Conservation (phyloP, 2,797 vertebrate genomes). For the Acanthopagrus latus region DNA sequence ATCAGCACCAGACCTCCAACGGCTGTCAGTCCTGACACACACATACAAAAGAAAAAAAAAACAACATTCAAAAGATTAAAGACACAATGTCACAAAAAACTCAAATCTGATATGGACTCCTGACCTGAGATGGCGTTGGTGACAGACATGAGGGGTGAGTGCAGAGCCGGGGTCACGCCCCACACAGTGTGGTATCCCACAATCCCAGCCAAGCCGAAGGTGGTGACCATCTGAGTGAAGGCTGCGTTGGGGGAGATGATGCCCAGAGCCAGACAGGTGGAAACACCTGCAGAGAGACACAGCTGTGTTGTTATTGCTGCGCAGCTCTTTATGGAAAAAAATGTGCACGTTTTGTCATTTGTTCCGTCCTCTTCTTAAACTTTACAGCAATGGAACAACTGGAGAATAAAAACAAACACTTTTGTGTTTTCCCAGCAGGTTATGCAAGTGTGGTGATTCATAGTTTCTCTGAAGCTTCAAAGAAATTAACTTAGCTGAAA, state of each 20-base stretch:
- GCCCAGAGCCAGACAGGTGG: conserved; percentile 83
- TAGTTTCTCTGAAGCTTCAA: conserved; percentile 31
- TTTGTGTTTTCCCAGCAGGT: conserved; percentile 5
- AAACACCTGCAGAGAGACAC: conserved; percentile 72
- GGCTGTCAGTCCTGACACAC: conserved; percentile 85
- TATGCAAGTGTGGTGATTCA: conserved; percentile 36
- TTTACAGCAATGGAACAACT: conserved; percentile 22
- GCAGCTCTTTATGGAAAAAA: conserved; percentile 9
- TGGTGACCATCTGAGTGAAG: conserved; percentile 89
- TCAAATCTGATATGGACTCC: conserved; percentile 6
- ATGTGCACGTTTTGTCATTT: neutral
- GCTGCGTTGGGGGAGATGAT: conserved; percentile 84
- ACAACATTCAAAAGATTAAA: neutral
- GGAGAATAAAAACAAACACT: neutral
- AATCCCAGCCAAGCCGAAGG: conserved; percentile 86
- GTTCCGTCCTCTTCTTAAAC: conserved; percentile 2
- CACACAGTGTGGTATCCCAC: conserved; percentile 87
- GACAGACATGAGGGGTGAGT: conserved; percentile 86
- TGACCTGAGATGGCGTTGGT: conserved; percentile 91
- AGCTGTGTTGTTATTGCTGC: neutral
- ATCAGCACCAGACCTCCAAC: conserved; percentile 89
- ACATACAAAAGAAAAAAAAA: neutral
- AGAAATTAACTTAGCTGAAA: neutral
- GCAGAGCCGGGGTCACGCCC: conserved; percentile 87
- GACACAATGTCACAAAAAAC: neutral